Percentiles rank a stretch among this genome's conserved stretches.
phyloP scores from a whole-genome alignment of 2,113 vertebrate species.

The Clinocottus analis region DNA sequence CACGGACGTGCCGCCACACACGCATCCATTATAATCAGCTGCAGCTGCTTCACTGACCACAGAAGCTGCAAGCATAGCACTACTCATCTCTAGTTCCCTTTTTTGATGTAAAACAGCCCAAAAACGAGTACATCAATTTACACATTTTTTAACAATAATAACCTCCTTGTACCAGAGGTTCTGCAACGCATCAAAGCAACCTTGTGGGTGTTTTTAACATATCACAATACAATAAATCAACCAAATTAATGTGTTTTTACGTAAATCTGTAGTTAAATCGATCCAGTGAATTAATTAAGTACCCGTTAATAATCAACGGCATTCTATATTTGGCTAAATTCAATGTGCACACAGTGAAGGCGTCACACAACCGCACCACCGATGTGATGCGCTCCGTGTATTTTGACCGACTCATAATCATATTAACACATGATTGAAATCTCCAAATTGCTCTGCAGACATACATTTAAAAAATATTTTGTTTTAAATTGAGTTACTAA shows the following conservation, averaged over 20 bases:
- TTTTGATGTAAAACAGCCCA: not conserved
- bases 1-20: not conserved
- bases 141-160: not conserved
- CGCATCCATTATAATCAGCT: not conserved
- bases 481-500: conserved; percentile 14
- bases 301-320: not conserved
- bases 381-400: not conserved
- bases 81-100: not conserved
- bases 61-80: too few species aligned
- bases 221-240: not conserved
- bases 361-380: not conserved
- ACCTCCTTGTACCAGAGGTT: not conserved
- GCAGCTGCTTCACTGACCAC: not conserved
- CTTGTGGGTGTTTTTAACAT: not conserved
- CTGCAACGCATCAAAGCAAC: not conserved
- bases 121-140: not conserved
- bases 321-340: not conserved
- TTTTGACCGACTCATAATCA: not conserved
- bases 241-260: not conserved
- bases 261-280: not conserved
- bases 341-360: not conserved
- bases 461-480: not conserved
- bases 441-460: conserved; percentile 12
- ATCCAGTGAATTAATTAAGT: not conserved
- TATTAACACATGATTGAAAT: conserved; percentile 14